Conservation (phyloP, 2,797 vertebrate species). For the Squalus acanthias region DNA sequence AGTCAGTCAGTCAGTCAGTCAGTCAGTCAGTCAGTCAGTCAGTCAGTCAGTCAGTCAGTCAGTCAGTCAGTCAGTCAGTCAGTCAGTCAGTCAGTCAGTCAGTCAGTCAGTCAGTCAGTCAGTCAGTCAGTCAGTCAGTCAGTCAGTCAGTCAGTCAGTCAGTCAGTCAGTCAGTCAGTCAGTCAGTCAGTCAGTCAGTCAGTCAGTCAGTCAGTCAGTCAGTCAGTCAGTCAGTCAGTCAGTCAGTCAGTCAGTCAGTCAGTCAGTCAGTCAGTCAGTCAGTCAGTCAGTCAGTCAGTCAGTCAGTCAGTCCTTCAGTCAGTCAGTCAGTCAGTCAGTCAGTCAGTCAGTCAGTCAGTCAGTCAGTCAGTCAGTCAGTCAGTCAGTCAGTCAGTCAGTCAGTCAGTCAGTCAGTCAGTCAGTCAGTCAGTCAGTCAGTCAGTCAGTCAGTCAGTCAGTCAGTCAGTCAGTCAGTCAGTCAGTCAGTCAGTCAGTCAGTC, state of each 20-base stretch:
- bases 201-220: constrained; percentile 26
- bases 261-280: constrained; percentile 22
- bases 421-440: neutral
- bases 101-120: constrained; percentile 29
- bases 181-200: constrained; percentile 19
- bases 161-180: constrained; percentile 29
- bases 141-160: constrained; percentile 29
- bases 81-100: constrained; percentile 25
- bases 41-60: constrained; percentile 29
- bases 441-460: constrained; percentile 14
- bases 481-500: neutral
- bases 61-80: constrained; percentile 29
- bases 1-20: constrained; percentile 29
- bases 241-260: constrained; percentile 23
- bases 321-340: neutral
- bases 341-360: constrained; percentile 23
- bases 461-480: neutral
- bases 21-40: constrained; percentile 29
- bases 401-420: constrained; percentile 12
- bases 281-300: constrained; percentile 14
- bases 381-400: constrained; percentile 28
- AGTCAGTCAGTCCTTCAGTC: neutral
- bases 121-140: constrained; percentile 29
- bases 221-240: constrained; percentile 16
- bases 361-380: constrained; percentile 14